Conservation (phyloP, 2,113 vertebrate genomes). For the Brachyhypopomus gauderio region DNA sequence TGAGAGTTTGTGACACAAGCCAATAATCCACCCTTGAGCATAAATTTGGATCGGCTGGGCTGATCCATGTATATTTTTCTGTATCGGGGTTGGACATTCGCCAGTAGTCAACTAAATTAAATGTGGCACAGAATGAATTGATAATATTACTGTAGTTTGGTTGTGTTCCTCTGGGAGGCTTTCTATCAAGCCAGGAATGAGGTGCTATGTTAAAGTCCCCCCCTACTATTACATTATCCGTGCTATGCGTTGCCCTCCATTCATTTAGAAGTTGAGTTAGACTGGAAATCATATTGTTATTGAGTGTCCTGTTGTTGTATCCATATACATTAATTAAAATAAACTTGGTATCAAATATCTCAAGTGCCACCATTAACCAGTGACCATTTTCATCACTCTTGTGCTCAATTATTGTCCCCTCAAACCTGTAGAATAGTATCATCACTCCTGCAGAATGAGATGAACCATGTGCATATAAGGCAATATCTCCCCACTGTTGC, state of each 20-base stretch:
- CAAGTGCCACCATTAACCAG: neutral
- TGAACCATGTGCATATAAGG: neutral
- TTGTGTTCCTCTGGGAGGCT: neutral
- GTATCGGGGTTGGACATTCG: neutral
- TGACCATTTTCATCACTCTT: neutral
- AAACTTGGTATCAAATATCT: neutral
- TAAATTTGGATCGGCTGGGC: neutral
- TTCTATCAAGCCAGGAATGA: no score
- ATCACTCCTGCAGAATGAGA: slow-evolving; percentile 57
- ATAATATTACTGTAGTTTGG: neutral
- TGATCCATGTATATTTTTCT: neutral
- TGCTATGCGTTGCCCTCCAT: neutral
- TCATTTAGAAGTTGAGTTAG: no score
- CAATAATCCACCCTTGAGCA: neutral
- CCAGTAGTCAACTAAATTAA: neutral
- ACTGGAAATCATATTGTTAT: no score
- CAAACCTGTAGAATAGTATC: slow-evolving; percentile 44
- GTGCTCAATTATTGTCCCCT: no score
- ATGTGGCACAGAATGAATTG: neutral
- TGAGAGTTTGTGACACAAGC: neutral
- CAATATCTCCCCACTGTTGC: slow-evolving; percentile 20
- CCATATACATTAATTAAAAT: neutral
- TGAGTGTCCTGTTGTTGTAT: neutral
- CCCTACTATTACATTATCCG: no score
- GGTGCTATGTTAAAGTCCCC: slow-evolving; percentile 4